These are phyloP conservation scores for Octopus bimaculoides DNA, from an alignment of 1,140 invertebrate species.

Conservation along the genomic window DNA sequence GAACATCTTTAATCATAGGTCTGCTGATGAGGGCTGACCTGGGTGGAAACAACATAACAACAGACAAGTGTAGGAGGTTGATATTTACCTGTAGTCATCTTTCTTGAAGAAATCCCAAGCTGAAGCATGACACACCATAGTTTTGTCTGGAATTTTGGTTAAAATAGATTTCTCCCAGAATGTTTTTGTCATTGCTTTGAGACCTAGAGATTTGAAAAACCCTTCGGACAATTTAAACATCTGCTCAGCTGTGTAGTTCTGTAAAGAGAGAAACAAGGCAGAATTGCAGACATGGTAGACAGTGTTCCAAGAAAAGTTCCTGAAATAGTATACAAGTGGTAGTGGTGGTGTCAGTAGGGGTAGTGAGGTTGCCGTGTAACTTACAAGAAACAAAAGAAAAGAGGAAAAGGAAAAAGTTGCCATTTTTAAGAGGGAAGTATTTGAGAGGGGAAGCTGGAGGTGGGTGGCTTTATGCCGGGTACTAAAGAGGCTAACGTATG, in stretches of 20 bases:
- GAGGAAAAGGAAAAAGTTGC: no score
- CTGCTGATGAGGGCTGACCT: neutral
- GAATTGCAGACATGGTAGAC: no score
- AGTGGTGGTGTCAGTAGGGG: no score
- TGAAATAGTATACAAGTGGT: no score
- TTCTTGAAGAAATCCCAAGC: slow-evolving; percentile 92
- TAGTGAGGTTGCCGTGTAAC: no score
- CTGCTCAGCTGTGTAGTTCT: slow-evolving; percentile 73
- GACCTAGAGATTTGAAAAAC: slow-evolving; percentile 83
- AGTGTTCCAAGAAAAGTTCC: no score
- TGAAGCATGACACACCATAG: slow-evolving; percentile 82
- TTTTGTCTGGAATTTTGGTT: slow-evolving; percentile 62
- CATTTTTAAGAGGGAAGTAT: no score
- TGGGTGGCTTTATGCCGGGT: no score
- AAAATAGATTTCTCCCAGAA: slow-evolving; percentile 64
- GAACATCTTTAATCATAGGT: neutral
- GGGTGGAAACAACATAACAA: neutral
- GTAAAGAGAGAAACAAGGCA: slow-evolving; percentile 21
- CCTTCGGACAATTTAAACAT: slow-evolving; percentile 74
- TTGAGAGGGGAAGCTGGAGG: no score
- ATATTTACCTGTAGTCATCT: slow-evolving; percentile 68
- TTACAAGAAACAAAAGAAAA: no score
- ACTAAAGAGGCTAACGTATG: no score
- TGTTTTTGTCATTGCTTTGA: slow-evolving; percentile 72
- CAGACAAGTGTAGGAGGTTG: neutral